These are phyloP conservation scores for Elephas maximus DNA, from an alignment of 2,113 vertebrate genomes.

Conservation along the genomic window DNA sequence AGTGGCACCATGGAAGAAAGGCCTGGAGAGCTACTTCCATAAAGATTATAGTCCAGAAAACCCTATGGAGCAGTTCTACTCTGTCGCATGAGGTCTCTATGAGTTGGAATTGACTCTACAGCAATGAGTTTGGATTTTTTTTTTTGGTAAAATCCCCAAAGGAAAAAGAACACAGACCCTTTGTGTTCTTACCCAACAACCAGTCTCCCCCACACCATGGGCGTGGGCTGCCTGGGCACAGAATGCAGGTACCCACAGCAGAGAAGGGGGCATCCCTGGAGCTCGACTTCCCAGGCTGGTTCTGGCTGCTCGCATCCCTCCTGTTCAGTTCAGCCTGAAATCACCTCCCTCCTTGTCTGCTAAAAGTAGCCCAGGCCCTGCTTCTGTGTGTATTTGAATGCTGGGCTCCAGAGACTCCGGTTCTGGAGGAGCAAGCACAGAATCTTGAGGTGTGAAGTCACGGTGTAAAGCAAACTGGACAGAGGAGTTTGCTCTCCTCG, in stretches of 20 bases:
- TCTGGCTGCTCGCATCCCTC: neutral
- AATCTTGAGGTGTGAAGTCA: neutral
- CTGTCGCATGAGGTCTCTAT: neutral
- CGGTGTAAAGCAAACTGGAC: neutral
- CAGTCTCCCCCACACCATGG: fast-evolving
- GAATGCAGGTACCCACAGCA: neutral
- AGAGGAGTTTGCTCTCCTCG: fast-evolving
- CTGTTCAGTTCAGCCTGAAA: neutral
- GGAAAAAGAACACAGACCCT: neutral
- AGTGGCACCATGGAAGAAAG: neutral
- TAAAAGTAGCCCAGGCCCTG: neutral
- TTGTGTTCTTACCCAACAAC: neutral
- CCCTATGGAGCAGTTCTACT: neutral
- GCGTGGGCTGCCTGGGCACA: neutral
- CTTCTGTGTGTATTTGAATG: neutral
- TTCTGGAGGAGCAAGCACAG: neutral
- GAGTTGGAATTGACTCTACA: neutral
- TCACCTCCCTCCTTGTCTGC: neutral
- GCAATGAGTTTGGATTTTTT: no score
- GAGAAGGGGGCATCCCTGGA: neutral
- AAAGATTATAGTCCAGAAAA: neutral
- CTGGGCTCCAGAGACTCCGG: neutral
- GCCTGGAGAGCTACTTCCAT: neutral
- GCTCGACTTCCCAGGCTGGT: neutral
- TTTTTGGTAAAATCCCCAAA: neutral